Evolutionary conservation across 1,140 invertebrate species (phyloP).

Genomic region (Anadara kagoshimensis): DNA sequence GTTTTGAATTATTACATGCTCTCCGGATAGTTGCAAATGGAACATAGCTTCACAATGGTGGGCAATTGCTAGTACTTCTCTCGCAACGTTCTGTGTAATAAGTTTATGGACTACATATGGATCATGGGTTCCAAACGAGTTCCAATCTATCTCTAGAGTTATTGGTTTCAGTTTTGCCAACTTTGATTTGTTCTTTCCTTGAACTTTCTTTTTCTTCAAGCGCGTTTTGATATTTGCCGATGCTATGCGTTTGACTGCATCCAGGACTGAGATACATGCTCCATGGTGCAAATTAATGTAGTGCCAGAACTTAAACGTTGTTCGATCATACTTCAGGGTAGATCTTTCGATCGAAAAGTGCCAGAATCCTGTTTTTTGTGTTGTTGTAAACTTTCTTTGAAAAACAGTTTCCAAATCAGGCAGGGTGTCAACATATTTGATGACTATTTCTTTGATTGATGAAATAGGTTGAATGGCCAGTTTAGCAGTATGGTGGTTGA

Average conservation of each 20-base stretch:
- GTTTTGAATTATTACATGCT: conserved; percentile 19
- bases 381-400: too few species aligned
- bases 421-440: conserved; percentile 19
- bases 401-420: neutral
- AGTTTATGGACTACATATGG: conserved; percentile 3
- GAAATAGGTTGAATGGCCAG: conserved; percentile 1
- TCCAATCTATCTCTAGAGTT: conserved; percentile 24
- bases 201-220: neutral
- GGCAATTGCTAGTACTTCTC: conserved; percentile 24
- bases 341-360: conserved; percentile 19
- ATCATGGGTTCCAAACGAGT: conserved; percentile 24
- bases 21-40: neutral
- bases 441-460: conserved; percentile 12
- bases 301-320: conserved; percentile 20
- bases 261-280: conserved; percentile 1
- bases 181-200: neutral
- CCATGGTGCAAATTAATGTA: conserved; percentile 9
- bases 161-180: too few species aligned
- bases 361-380: conserved; percentile 6
- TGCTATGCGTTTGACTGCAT: neutral
- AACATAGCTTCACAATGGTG: conserved; percentile 25
- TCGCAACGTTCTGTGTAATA: conserved; percentile 3
- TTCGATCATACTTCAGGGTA: conserved; percentile 14
- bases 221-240: neutral
- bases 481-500: conserved; percentile 14